These are phyloP conservation scores for Misgurnus mizolepis DNA, from an alignment of 2,113 vertebrate genomes.

Conservation along the genomic window DNA sequence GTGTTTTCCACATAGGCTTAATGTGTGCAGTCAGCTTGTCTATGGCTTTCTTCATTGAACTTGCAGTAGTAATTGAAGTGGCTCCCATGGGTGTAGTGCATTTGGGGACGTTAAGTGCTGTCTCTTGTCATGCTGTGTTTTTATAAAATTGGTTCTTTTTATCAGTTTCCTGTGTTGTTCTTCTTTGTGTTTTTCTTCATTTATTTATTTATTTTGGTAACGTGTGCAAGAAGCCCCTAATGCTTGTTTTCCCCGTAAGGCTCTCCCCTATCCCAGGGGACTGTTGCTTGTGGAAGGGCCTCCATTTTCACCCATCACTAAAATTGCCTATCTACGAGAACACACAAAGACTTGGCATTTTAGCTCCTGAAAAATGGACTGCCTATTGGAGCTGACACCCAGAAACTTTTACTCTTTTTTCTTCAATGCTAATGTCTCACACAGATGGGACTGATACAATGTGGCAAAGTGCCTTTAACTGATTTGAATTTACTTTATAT, in stretches of 20 bases:
- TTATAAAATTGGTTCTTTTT: constrained; percentile 72
- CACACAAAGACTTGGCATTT: constrained; percentile 36
- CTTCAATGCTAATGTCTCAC: constrained; percentile 51
- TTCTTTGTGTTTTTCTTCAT: constrained; percentile 60
- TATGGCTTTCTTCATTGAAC: constrained; percentile 79
- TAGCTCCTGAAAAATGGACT: constrained; percentile 59
- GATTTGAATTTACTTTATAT: background rate
- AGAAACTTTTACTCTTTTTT: constrained; percentile 26
- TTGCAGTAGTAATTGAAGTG: constrained; percentile 81
- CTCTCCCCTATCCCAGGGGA: constrained; percentile 43
- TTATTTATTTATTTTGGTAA: constrained; percentile 58
- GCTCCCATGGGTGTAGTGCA: constrained; percentile 81
- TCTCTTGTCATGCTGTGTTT: constrained; percentile 85
- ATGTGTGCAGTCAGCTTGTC: constrained; percentile 75
- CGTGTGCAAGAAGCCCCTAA: constrained; percentile 60
- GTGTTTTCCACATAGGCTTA: constrained; percentile 63
- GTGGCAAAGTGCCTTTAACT: background rate
- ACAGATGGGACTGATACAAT: constrained; percentile 65
- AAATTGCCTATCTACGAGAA: constrained; percentile 41
- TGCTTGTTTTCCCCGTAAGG: constrained; percentile 66
- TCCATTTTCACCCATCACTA: constrained; percentile 43
- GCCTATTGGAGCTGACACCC: constrained; percentile 56
- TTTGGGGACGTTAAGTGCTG: constrained; percentile 77
- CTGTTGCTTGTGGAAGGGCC: constrained; percentile 21
- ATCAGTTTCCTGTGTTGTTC: constrained; percentile 57